phyloP scores from a whole-genome alignment of 1,140 invertebrate genomes.

The Eciton burchellii region DNA sequence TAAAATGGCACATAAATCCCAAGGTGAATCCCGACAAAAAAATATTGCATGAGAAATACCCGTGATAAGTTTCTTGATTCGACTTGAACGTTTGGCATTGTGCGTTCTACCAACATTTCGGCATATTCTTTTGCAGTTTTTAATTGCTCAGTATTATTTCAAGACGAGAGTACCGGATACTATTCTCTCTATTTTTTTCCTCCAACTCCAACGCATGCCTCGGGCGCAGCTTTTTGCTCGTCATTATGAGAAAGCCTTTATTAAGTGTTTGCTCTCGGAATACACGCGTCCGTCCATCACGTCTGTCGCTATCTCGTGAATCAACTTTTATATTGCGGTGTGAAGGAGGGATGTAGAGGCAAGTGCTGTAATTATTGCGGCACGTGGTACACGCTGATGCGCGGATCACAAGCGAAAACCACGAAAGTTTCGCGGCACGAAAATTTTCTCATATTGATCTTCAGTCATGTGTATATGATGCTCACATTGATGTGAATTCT shows the following conservation, averaged over 20 bases:
- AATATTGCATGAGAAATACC: too few species aligned
- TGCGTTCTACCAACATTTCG: background rate
- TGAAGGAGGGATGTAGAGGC: constrained; percentile 44
- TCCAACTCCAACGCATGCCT: constrained; percentile 7
- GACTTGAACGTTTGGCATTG: background rate
- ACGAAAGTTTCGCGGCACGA: constrained; percentile 17
- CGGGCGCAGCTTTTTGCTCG: constrained; percentile 8
- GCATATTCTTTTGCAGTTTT: background rate
- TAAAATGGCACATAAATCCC: too few species aligned
- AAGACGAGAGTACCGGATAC: background rate
- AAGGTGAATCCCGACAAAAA: too few species aligned
- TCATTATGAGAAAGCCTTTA: constrained; percentile 77
- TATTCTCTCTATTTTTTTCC: background rate
- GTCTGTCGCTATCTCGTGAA: constrained; percentile 62
- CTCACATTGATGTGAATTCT: constrained; percentile 41
- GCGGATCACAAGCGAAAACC: background rate
- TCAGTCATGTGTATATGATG: background rate
- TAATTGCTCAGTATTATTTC: constrained; percentile 7
- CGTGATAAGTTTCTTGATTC: too few species aligned
- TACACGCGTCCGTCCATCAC: constrained; percentile 79
- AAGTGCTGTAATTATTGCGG: constrained; percentile 57
- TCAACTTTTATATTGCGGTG: constrained; percentile 48
- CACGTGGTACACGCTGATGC: constrained; percentile 31
- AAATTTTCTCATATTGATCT: constrained; percentile 14
- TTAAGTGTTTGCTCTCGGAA: constrained; percentile 79